Base-by-base conservation (phyloP, 2,797 vertebrate species). In the Protonibea diacanthus region DNA sequence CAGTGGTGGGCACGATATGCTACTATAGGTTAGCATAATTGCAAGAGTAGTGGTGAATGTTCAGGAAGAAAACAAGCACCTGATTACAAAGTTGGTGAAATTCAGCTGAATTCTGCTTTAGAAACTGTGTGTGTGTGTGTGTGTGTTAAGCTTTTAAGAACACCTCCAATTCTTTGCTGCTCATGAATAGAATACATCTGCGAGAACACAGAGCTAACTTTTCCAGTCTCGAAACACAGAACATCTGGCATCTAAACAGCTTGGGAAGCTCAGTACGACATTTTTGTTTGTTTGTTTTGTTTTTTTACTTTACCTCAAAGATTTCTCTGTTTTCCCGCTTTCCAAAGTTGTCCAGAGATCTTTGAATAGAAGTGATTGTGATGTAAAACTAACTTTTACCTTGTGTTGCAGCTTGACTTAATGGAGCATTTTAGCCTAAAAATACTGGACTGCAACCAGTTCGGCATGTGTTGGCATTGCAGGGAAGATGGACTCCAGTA, bases 401-500 rank as follows among this genome's bases (percentile, higher is more conserved):
- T 76, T 38, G 58, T 68, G 72, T 88, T 73, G 71, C 77, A 74
- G 63, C 60, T 55, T 29, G 4, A 71, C 59, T 88, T 89, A 89
- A 91, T 87, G 86, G 85, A 71, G 85, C 83, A 45, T 80, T 82
- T 82, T 74, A 79, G 83, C 85, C 90, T 86, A 92, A 90, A 93
- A 93, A 92, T 88, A 90, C 86, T 92, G 90, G 91, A 88, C 85
- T 86, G 86, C 74, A 83, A 93, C 91, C 90, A 92, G 89, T 84
- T 90, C 64, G 77, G 84, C 93, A 94, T 94, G 93, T 94, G 93
- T 88, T 91, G 81, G 87, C 91, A 86, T 91, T 60, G 73, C 91
- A 87, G 91, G 92, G 91, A 94, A 91, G 89, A 86, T 85, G 90
- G 90, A 91, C 88, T 92, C 93, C 91, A 94, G 91, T 92, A 5